Evolutionary conservation across 2,797 vertebrate genomes (phyloP), one percentile per base, ranked within the genome.

Genomic region (Schizothorax lantsangensis): DNA sequence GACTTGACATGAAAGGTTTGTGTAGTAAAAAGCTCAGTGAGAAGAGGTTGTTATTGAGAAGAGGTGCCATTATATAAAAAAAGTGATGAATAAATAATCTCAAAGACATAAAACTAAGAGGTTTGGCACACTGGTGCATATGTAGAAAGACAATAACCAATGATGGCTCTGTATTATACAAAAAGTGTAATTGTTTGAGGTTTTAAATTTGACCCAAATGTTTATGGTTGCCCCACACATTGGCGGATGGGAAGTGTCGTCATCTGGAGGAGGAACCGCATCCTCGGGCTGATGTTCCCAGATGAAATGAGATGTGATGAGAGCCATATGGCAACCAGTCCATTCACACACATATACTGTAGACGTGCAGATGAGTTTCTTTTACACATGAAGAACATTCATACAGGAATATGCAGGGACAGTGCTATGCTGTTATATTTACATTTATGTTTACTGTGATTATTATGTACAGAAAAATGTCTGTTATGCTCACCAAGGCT

Each of bases 131-230:
- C 23, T 54, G 47, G 30, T 77, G 47, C 74, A 54, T 23, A 59
- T 78, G 33, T 15, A 78, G 17, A 47, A 81, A 62, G 26, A 45
- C 15, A 66, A 66, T 47, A 80, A 47, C 17, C 19, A 81, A 12
- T 66, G 57, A 83, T 80, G 59, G 52, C 87, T 49, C n/a, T 69
- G 64, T 52, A 62, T 79, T 68, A 26, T 30, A 40, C 86, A 83
- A 62, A 85, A 9, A 52, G 49, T 86, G 54, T 74, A 49, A 45
- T 4, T 9, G 73, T 54, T 75, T 6, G 73, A 30, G 54, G 73
- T 74, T 47, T 85, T 69, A 59, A 77, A 75, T 74, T n/a, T 10
- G 14, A 66, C 12, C 36, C 45, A 73, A 83, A 83, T 85, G 54
- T 79, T 81, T 83, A 43, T 79, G 45, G 81, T 43, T 38, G 72